Evolutionary conservation across 2,113 vertebrate genomes (phyloP).

Genomic region (Genyomyrus donnyi): DNA sequence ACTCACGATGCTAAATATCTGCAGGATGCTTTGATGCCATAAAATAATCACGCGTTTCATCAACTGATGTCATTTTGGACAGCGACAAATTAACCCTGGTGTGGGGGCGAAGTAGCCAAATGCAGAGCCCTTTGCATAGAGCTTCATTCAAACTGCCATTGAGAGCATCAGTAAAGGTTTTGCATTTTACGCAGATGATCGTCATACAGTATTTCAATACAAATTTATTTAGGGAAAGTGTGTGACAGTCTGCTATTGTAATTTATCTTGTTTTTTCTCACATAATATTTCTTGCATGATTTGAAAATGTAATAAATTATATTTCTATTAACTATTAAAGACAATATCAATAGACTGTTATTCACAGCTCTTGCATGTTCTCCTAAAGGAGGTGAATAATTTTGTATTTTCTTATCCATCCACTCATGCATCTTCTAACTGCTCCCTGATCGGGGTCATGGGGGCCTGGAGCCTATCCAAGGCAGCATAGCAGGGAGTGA

Average conservation of each 20-base stretch:
- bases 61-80: background rate
- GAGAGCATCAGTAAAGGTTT: background rate
- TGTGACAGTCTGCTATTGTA: background rate
- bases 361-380: background rate
- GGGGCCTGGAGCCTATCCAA: background rate
- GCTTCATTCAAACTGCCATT: background rate
- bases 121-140: background rate
- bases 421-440: background rate
- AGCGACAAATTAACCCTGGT: background rate
- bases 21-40: background rate
- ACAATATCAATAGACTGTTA: background rate
- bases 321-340: background rate
- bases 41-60: background rate
- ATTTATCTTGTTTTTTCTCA: background rate
- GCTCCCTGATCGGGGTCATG: background rate
- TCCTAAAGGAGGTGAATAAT: background rate
- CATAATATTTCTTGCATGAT: background rate
- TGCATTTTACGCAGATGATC: background rate
- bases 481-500: background rate
- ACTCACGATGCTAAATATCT: background rate
- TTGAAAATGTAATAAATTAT: background rate
- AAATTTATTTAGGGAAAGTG: background rate
- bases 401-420: background rate
- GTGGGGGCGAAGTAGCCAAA: background rate
- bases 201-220: background rate